A percentile compares a stretch with the other conserved stretches of the same genome.
phyloP scores from a whole-genome alignment of 2,113 vertebrate genomes.

The Nothobranchius kuhntae region DNA sequence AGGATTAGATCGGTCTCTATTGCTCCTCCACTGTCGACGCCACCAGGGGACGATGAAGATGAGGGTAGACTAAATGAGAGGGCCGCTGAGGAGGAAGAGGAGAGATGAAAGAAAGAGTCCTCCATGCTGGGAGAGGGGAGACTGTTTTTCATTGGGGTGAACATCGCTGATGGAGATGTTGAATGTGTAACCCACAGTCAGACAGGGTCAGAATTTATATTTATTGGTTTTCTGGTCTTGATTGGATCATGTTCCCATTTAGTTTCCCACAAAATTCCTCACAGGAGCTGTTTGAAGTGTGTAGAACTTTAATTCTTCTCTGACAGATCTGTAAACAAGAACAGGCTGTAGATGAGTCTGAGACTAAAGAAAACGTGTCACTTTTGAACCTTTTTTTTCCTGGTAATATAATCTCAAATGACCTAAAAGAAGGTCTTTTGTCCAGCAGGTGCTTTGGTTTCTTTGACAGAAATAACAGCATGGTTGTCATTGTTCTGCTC shows the following conservation, averaged over 20 bases:
- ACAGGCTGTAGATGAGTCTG: slow-evolving; percentile 13
- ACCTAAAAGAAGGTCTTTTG: slow-evolving; percentile 61
- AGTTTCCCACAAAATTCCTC: slow-evolving; percentile 15
- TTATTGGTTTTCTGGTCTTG: neutral
- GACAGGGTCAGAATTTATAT: neutral
- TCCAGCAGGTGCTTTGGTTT: slow-evolving; percentile 63
- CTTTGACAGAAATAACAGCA: slow-evolving; percentile 65
- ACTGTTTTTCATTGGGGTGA: slow-evolving; percentile 69
- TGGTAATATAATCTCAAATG: slow-evolving; percentile 57
- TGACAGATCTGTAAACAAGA: slow-evolving; percentile 20
- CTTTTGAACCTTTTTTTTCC: slow-evolving; percentile 37
- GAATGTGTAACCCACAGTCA: neutral
- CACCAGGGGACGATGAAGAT: slow-evolving; percentile 36
- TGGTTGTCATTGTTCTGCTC: slow-evolving; percentile 55
- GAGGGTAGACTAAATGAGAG: slow-evolving; percentile 58
- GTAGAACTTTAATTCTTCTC: slow-evolving; percentile 5
- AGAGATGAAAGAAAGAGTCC: slow-evolving; percentile 81
- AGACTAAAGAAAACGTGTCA: neutral
- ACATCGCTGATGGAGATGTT: slow-evolving; percentile 50
- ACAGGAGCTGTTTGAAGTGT: neutral
- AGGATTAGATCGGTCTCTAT: slow-evolving; percentile 80
- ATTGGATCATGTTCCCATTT: neutral
- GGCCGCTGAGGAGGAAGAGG: slow-evolving; percentile 66
- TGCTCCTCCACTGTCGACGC: slow-evolving; percentile 49
- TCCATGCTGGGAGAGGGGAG: slow-evolving; percentile 77